Evolutionary conservation across 2,113 vertebrate genomes (phyloP).

Genomic region (Phocoena phocoena): DNA sequence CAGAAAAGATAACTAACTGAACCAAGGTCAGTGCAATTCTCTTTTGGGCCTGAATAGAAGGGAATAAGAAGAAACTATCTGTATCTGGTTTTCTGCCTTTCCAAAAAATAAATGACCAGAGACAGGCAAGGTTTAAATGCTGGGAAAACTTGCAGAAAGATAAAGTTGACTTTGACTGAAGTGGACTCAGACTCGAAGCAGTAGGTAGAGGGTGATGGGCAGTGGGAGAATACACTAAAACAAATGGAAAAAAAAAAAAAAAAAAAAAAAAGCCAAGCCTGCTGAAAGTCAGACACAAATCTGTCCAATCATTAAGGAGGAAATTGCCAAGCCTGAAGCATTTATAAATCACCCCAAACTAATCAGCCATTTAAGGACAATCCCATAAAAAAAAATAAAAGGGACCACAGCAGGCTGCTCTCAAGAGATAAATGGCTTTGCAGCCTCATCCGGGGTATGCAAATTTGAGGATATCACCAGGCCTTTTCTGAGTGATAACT

Average conservation of each 20-base stretch:
- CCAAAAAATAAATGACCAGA: neutral
- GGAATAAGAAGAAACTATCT: neutral
- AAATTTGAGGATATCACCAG: constrained; percentile 56
- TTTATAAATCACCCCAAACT: constrained; percentile 78
- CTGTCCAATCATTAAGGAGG: constrained; percentile 68
- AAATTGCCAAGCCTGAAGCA: constrained; percentile 69
- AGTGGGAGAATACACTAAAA: neutral
- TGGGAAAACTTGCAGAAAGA: neutral
- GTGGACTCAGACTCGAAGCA: rapidly evolving
- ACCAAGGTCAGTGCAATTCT: neutral
- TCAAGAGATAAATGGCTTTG: constrained; percentile 76
- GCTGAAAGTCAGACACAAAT: constrained; percentile 72
- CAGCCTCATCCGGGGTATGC: constrained; percentile 60
- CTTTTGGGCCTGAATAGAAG: neutral
- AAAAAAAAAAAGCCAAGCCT: neutral
- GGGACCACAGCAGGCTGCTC: constrained; percentile 68
- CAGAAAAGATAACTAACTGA: neutral
- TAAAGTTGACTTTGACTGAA: neutral
- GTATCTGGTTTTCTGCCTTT: neutral
- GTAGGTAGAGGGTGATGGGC: neutral
- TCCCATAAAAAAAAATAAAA: constrained; percentile 78
- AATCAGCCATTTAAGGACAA: constrained; percentile 81
- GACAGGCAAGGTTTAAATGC: neutral
- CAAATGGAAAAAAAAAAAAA: neutral
- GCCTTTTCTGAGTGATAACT: constrained; percentile 46